These are phyloP conservation scores for Enteromius unitaeniatus DNA, from an alignment of 2,797 vertebrate species.

Conservation along the genomic window DNA sequence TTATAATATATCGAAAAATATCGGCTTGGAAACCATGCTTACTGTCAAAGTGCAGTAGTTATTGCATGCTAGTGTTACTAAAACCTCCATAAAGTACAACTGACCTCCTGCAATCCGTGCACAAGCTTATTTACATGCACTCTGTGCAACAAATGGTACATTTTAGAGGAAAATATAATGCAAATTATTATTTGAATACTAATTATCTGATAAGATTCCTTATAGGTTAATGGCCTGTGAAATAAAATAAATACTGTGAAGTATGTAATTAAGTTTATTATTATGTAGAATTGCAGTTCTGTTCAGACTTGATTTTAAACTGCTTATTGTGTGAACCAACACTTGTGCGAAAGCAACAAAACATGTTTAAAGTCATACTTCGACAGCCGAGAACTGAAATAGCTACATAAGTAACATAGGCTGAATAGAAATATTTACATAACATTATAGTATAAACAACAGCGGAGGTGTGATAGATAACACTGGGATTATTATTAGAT, in stretches of 20 bases:
- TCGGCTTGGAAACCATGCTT: background rate
- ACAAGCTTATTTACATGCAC: background rate
- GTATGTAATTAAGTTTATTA: background rate
- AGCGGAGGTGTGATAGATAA: background rate
- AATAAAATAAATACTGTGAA: background rate
- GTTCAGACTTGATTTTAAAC: background rate
- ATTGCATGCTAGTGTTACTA: background rate
- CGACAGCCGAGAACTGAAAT: background rate
- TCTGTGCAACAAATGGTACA: background rate
- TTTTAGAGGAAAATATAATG: background rate
- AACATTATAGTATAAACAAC: background rate
- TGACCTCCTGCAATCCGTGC: background rate
- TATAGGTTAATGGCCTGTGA: background rate
- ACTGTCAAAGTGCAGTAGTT: background rate
- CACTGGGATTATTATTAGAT: background rate
- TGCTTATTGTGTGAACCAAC: background rate
- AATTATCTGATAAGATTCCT: background rate
- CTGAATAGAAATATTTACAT: background rate
- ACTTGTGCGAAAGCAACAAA: background rate
- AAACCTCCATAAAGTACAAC: background rate
- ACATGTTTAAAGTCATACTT: too few species aligned
- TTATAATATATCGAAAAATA: background rate
- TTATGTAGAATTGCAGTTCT: background rate
- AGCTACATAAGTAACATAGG: background rate
- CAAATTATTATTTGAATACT: background rate